A percentile compares a stretch with the other conserved stretches of the same genome.
phyloP scores from a whole-genome alignment of 2,888 invertebrate species.

The Xestia ashworthii region DNA sequence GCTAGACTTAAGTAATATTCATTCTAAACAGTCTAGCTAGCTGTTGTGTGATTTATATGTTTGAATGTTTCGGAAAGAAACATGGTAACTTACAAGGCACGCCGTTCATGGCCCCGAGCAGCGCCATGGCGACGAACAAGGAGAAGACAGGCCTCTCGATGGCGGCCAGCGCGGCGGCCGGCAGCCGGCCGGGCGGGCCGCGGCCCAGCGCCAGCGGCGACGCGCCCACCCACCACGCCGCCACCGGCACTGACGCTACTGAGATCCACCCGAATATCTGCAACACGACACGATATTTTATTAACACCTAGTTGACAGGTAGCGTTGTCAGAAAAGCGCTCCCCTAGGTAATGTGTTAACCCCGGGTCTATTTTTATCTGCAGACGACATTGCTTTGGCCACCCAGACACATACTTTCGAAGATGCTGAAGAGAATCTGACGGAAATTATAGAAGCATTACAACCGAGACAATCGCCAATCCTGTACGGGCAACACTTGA shows the following conservation, averaged over 20 bases:
- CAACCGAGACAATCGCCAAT: too few relatives aligned
- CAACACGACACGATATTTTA: neutral
- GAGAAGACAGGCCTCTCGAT: conserved; percentile 84
- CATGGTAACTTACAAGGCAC: conserved; percentile 76
- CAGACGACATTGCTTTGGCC: neutral
- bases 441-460: neutral
- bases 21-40: neutral
- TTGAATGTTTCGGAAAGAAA: neutral
- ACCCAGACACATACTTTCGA: neutral
- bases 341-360: neutral
- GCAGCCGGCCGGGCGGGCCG: conserved; percentile 71
- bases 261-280: conserved; percentile 82
- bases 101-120: conserved; percentile 83
- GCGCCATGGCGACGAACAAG: conserved; percentile 75
- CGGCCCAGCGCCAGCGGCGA: conserved; percentile 77
- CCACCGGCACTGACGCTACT: conserved; percentile 74
- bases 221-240: conserved; percentile 78
- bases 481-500: too few relatives aligned
- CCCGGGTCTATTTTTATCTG: neutral
- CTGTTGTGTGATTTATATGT: neutral
- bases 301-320: neutral
- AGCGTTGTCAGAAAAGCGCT: neutral
- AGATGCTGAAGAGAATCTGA: neutral
- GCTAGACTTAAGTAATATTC: neutral
- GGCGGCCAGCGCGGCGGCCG: conserved; percentile 81